These are phyloP conservation scores for Procavia capensis DNA, from an alignment of 2,113 vertebrate genomes.

Conservation along the genomic window DNA sequence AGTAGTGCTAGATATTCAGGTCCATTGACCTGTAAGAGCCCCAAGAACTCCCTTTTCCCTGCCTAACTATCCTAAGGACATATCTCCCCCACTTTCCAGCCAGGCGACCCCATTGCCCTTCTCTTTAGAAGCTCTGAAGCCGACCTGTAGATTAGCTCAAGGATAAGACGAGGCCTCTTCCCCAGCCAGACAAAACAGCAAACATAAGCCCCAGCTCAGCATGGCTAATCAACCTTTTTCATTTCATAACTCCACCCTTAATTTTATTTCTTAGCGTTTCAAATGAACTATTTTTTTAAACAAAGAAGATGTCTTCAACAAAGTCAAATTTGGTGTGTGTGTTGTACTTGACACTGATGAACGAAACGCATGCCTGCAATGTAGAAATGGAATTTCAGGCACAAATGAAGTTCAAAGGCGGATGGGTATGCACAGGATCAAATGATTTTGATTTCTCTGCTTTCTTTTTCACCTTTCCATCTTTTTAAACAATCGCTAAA, in stretches of 20 bases:
- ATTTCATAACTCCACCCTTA: rapidly evolving
- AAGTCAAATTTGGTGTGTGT: not conserved
- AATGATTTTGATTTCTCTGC: too few relatives aligned
- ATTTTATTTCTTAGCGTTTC: not conserved
- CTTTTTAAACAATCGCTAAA: not conserved
- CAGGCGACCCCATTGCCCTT: not conserved
- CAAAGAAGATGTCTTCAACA: not conserved
- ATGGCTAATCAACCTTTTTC: too few relatives aligned
- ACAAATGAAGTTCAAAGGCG: not conserved
- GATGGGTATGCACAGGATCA: not conserved
- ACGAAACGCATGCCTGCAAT: not conserved
- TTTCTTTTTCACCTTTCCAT: not conserved
- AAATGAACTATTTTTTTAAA: not conserved
- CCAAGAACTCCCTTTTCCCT: too few relatives aligned
- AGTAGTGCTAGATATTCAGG: too few relatives aligned
- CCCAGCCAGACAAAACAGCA: not conserved
- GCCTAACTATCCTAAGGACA: too few relatives aligned
- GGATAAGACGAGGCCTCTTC: too few relatives aligned
- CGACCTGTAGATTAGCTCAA: not conserved
- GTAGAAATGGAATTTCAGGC: not conserved
- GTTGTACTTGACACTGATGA: not conserved
- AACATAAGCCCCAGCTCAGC: not conserved
- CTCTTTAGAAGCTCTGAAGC: not conserved
- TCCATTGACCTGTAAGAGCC: not conserved
- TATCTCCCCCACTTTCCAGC: not conserved